A percentile compares a stretch with the other conserved stretches of the same genome.
These are phyloP conservation scores for Puma concolor DNA, from an alignment of 2,113 vertebrate species.

Conservation along the genomic window DNA sequence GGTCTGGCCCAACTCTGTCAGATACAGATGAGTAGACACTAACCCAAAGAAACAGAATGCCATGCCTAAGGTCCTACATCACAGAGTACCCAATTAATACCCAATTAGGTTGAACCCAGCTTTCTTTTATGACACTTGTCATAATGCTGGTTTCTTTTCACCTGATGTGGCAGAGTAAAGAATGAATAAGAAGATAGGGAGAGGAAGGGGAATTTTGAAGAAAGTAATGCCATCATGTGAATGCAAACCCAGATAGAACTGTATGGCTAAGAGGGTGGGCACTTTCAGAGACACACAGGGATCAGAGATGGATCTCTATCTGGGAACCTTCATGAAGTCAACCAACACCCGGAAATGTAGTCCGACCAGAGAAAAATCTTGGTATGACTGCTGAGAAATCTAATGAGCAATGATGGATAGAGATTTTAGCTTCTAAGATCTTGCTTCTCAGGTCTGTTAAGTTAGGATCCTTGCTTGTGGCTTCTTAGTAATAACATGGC, in stretches of 20 bases:
- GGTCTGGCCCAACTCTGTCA: background rate
- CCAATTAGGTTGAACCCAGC: background rate
- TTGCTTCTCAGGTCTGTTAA: conserved; percentile 67
- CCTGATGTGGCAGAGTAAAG: background rate
- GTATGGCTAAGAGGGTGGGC: background rate
- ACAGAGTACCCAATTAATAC: background rate
- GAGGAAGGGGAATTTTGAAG: conserved; percentile 25
- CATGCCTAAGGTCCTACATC: background rate
- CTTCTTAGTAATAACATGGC: conserved; percentile 63
- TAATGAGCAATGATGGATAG: conserved; percentile 25
- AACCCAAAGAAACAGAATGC: background rate
- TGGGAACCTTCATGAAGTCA: conserved; percentile 71
- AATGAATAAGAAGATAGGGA: conserved; percentile 46
- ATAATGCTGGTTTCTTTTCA: background rate
- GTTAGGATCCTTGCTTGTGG: conserved; percentile 68
- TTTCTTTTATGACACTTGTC: background rate
- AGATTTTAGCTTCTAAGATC: conserved; percentile 73
- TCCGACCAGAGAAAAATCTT: conserved; percentile 49
- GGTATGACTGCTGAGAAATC: conserved; percentile 61
- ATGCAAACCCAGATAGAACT: background rate
- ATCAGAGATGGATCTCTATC: background rate
- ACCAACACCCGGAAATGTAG: conserved; percentile 50
- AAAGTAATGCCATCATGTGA: conserved; percentile 6
- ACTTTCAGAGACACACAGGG: background rate
- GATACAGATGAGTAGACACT: background rate